Base-by-base conservation (phyloP, 2,888 invertebrate genomes). In the Phytoseiulus persimilis region DNA sequence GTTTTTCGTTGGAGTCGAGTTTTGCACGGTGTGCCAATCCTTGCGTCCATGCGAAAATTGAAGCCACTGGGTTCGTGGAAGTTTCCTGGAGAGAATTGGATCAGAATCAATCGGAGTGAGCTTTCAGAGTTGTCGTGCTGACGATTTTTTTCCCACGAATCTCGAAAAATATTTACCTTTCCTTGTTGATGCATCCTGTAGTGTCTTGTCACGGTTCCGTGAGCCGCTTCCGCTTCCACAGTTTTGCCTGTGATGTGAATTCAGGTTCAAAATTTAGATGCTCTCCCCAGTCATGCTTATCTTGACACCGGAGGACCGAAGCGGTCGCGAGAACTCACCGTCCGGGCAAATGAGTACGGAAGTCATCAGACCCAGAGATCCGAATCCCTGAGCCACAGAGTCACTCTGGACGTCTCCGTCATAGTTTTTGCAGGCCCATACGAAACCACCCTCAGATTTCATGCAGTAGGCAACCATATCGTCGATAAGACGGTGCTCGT, bases 371-470 rank as follows among this genome's bases (percentile, higher is more conserved):
- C 97, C 97, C 90, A 97, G 93, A 0, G 96, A 96, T 0, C 97
- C 97, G 91, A 94, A 94, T 39, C 94, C 94, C 92, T 95, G 96
- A 83, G 97, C 97, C 6, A 97, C 95, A 91, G 96, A 94, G 92
- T 97, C 97, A 0, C 96, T 96, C 93, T 96, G 96, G 6, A 97
- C 97, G 92, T 97, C 97, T 65, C 97, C 97, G 92, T 96, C 96
- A 92, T 97, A 97, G 93, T 97, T 97, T 93, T 97, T 97, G 93
- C 97, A 97, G 32, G 96, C 95, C 97, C 97, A 97, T 89, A 97
- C 95, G 92, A 97, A 97, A 18, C 96, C 96, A 90, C 97, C 97
- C 32, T 94, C 94, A 45, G 96, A 95, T 93, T 97, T 96, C 89
- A 96, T 93, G 1, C 94, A 95, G 93, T 96, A 96, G 83, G 96